Percentiles rank a stretch among this genome's conserved stretches.
Conservation (phyloP, 2,113 vertebrate species). For the Bufo bufo region DNA sequence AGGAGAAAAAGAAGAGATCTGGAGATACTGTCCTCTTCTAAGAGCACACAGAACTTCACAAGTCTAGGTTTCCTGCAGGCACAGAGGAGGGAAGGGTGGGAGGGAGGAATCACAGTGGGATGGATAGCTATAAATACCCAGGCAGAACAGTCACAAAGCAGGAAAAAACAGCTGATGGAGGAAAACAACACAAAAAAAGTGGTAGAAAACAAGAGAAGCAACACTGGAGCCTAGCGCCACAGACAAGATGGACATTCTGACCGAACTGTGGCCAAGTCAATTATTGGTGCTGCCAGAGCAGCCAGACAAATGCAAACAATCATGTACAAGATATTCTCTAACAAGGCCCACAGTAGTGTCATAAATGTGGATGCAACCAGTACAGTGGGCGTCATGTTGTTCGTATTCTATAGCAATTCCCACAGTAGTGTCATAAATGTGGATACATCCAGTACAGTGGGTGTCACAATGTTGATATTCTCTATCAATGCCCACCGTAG, state of each 20-base stretch:
- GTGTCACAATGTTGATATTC: background rate
- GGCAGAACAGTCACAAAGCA: background rate
- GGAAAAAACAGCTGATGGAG: slow-evolving; percentile 41
- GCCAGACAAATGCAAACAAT: background rate
- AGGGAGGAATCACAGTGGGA: fast-evolving
- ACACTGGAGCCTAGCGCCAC: too few relatives aligned
- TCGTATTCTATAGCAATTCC: too few relatives aligned
- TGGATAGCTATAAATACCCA: slow-evolving; percentile 17
- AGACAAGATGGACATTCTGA: background rate
- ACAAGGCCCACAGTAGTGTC: background rate
- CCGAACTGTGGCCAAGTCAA: background rate
- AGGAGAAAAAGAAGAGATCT: slow-evolving; percentile 52
- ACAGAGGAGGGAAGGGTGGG: background rate
- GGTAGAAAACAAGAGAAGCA: background rate
- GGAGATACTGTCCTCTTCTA: slow-evolving; percentile 38
- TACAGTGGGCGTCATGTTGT: background rate
- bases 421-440: background rate
- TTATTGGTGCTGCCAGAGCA: background rate
- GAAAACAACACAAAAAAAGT: slow-evolving; percentile 30
- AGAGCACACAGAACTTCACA: slow-evolving; percentile 29
- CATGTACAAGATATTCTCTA: background rate
- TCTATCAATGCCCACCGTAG: background rate
- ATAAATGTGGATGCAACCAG: background rate
- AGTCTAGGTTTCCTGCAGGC: fast-evolving
- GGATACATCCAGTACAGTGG: background rate